phyloP scores from a whole-genome alignment of 2,113 vertebrate species.

The Uria lomvia region DNA sequence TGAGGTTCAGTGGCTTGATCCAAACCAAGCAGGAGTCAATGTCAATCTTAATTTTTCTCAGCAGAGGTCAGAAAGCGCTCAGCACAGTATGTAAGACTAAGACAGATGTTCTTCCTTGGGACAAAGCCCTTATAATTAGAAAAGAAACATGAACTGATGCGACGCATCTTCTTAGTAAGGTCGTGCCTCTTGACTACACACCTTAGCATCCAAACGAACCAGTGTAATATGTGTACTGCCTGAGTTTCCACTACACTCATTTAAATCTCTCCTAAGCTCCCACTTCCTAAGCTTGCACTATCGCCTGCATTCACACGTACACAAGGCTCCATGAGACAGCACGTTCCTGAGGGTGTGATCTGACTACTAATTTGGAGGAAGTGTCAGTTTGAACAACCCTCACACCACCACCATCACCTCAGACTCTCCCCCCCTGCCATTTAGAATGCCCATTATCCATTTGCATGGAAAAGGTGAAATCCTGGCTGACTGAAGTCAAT shows the following conservation, averaged over 20 bases:
- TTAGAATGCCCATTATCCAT: constrained; percentile 2
- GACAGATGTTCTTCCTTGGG: background rate
- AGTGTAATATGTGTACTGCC: background rate
- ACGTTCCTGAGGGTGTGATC: background rate
- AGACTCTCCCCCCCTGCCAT: background rate
- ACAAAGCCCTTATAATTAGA: background rate
- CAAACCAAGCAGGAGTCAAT: constrained; percentile 1
- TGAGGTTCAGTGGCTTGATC: constrained; percentile 21
- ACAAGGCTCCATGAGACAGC: background rate
- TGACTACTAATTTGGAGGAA: constrained; percentile 29
- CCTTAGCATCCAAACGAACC: background rate
- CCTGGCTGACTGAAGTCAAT: background rate
- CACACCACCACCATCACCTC: background rate
- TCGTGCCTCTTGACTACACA: background rate
- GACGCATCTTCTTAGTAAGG: background rate
- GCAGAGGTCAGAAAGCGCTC: background rate
- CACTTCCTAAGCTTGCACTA: background rate
- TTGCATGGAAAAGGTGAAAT: constrained; percentile 37
- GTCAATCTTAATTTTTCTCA: constrained; percentile 32
- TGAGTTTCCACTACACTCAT: background rate
- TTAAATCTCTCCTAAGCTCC: constrained; percentile 3
- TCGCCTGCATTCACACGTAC: background rate
- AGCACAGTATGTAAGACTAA: background rate
- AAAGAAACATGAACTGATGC: background rate
- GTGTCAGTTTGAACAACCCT: background rate